Base-by-base conservation (phyloP, 2,113 vertebrate genomes). In the Fregetta grallaria region DNA sequence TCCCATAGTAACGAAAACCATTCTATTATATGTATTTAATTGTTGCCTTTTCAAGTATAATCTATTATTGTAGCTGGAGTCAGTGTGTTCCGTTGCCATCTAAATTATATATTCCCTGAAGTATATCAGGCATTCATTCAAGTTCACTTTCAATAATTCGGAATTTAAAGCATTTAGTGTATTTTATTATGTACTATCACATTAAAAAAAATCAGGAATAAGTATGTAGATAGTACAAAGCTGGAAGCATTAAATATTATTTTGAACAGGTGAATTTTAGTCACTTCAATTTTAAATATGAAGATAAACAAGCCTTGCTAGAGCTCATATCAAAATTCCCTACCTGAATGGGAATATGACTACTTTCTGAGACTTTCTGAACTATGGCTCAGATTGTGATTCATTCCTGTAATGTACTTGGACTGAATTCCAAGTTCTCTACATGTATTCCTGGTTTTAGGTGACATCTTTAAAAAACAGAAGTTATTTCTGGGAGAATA, bases 1-100 rank as follows among this genome's bases (percentile, higher is more conserved):
- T 97, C 27, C 95, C 86, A 95, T 88, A 90, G 94, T 66, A 96
- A 97, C 97, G 15, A 78, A 96, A 97, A 6, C 23, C 74, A 83
- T 85, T 96, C 76, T 94, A 67, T 91, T 88, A 40, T 23, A 91
- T 70, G 42, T 62, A 90, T 88, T 95, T 96, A 96, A 96, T 90
- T 97, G 80, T 66, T 92, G 74, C 23, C 45, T 94, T 94, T 94
- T 94, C 86, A 94, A 95, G 66, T 82, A 68, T 66, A 92, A 85
- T 70, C 86, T 91, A 32, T 30, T 92, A 91, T 36, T 88, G 70
- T 67, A 90, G 26, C 50, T 58, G 26, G n/a, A 92, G 63, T 85
- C 58, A 47, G 44, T 11, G 3, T 62, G 80, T 81, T 82, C 66
- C 91, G 49, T 26, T 83, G 70, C 77, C 45, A 73, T 86, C 45